Base-by-base conservation (phyloP, 2,888 invertebrate species). In the Steinernema hermaphroditum region DNA sequence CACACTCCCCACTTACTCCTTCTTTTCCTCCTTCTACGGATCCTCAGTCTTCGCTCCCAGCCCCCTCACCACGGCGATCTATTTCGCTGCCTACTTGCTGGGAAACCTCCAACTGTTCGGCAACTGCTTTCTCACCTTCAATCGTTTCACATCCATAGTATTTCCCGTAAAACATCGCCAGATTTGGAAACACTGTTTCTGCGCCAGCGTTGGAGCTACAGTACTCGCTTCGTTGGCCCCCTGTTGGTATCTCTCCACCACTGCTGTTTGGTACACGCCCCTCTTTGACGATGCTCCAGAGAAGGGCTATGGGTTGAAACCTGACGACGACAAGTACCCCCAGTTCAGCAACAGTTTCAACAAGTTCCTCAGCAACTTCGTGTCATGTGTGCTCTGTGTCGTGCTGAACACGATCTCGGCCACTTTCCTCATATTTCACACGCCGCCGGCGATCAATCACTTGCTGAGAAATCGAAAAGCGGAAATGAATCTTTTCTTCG, bases 41-140 rank as follows among this genome's bases (percentile, higher is more conserved):
- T 62, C 62, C 2, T 62, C 62, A 16, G 32, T 62, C 32, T 62
- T 62, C 32, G 14, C 27, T 6, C 62, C 62, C 1, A 27, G 16
- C 12, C 32, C 62, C 14, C 19, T 62, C 62, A 62, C 32, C 62
- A 62, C 32, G 32, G 29, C 16, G 16, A 16, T 62, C 27, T 62
- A 32, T 32, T 62, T 62, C 32, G 29, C 62, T n/a, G 16, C 62
- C 19, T 62, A 62, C 32, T 29, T 32, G 8, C 32, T 32, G 32
- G 29, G 12, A 16, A 27, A 62, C 32, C 34, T 62, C 16, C 62
- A 62, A 34, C 29, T 62, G 27, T 62, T 62, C 32, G 62, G 62
- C 62, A 62, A 32, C 62, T 62, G 62, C 32, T 62, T 62, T 32
- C 32, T 62, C 16, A 62, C 62, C 62, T 34, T 62, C 32, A 62